A percentile compares a stretch with the other conserved stretches of the same genome.
Conservation (phyloP, 2,797 vertebrate genomes). For the Ataeniobius toweri region DNA sequence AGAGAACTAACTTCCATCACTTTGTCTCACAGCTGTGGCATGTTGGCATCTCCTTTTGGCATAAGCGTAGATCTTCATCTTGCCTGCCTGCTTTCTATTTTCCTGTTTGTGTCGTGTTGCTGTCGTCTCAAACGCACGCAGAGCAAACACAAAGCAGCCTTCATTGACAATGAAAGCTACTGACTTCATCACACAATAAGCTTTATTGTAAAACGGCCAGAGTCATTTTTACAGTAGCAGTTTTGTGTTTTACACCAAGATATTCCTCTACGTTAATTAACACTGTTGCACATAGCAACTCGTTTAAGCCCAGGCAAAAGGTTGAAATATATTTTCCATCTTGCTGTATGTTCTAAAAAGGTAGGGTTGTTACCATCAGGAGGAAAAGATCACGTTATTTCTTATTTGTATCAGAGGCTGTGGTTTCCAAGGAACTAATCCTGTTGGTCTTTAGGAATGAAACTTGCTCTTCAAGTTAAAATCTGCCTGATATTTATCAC, state of each 20-base stretch:
- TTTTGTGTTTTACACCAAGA: conserved; percentile 26
- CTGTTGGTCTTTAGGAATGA: not conserved
- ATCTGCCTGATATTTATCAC: not conserved
- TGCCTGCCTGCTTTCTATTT: not conserved
- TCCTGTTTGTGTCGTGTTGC: too few relatives aligned
- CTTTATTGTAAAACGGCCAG: conserved; percentile 47
- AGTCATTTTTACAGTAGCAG: conserved; percentile 37
- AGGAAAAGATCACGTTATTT: not conserved
- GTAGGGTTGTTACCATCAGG: not conserved
- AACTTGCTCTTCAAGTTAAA: conserved; percentile 8
- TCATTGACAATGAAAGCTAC: conserved; percentile 46
- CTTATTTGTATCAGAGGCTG: not conserved
- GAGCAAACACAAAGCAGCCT: conserved; percentile 20
- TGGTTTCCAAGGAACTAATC: not conserved
- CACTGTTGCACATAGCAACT: conserved; percentile 10
- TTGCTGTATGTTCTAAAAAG: not conserved
- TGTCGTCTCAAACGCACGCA: not conserved
- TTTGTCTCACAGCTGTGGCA: conserved; percentile 16
- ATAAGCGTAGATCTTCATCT: conserved; percentile 5
- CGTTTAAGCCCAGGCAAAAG: conserved; percentile 4
- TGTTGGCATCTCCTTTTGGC: conserved; percentile 18
- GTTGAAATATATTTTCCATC: not conserved
- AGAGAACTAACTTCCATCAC: conserved; percentile 9
- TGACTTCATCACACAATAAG: conserved; percentile 57
- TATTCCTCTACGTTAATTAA: conserved; percentile 5